Evolutionary conservation across 2,888 invertebrate species (phyloP), one percentile per base, ranked within the genome.

Genomic region (Leuctra nigra): DNA sequence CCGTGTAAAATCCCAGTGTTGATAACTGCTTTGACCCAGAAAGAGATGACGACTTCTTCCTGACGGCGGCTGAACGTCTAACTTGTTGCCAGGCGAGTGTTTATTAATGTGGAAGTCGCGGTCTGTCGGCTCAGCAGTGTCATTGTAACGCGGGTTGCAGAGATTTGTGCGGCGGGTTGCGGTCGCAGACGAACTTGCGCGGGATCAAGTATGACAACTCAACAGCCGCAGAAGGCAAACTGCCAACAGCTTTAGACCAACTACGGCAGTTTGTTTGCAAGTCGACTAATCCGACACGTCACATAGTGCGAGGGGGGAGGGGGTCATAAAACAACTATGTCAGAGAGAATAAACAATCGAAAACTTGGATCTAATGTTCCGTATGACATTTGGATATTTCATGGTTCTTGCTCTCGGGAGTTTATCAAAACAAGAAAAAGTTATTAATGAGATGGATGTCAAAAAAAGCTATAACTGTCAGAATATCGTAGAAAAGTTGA

Each of bases 131-230:
- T 6, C 39, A 39, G 39, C 18, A 39, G 39, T 39, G 39, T 39
- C 39, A 39, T 39, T 39, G 39, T 39, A 20, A 20, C 18, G 6
- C 39, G 39, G 20, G 18, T 18, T 4, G 11, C 4, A 16, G 39
- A 39, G 39, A 39, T 39, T 39, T 39, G 39, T 39, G 39, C 39
- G 39, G 39, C 9, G 36, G 36, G n/a, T 3, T 13, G 36, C 36
- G 39, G 20, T 7, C 39, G 39, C 39, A 20, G 16, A 16, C 44
- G 22, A 23, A 44, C 18, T 20, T 29, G 29, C n/a, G 29, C 20
- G 41, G 18, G 44, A 44, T 44, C 44, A 44, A n/a, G 44, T 22
- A 44, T 44, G 44, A 44, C 44, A 44, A 44, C n/a, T 22, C 9
- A 20, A 13, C 44, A n/a, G 13, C 44, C 44, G 18, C 44, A 44